Percentiles rank a stretch among this genome's conserved stretches.
Conservation (phyloP, 2,888 invertebrate species). For the Subacronicta megacephala region DNA sequence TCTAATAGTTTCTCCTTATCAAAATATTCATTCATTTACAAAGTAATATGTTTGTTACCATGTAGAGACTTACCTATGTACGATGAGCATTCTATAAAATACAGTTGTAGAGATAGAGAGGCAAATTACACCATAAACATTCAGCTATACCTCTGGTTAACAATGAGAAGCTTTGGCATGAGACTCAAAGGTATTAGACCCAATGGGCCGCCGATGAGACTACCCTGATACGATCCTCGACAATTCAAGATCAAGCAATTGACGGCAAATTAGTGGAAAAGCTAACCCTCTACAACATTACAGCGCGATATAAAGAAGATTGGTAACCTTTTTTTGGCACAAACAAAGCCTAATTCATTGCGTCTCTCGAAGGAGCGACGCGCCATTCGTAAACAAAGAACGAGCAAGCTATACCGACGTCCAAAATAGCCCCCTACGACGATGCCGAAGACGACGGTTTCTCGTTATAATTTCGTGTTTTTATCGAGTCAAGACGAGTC, state of each 20-base stretch:
- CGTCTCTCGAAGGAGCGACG: conserved; percentile 48
- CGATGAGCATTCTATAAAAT: conserved; percentile 23
- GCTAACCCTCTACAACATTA: conserved; percentile 45
- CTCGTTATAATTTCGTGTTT: conserved; percentile 67
- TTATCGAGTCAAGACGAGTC: conserved; percentile 63
- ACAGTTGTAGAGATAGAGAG: conserved; percentile 2
- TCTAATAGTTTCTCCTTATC: background rate
- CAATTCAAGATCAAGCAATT: conserved; percentile 49
- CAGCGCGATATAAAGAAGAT: conserved; percentile 45
- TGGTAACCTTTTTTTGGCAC: conserved; percentile 52
- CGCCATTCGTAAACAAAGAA: conserved; percentile 54
- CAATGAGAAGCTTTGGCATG: conserved; percentile 28
- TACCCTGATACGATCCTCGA: conserved; percentile 38
- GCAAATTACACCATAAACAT: conserved; percentile 15
- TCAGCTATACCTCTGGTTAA: conserved; percentile 18
- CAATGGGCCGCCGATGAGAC: conserved; percentile 18
- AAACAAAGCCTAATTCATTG: conserved; percentile 62
- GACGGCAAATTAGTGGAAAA: conserved; percentile 53
- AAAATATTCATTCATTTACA: too few species aligned
- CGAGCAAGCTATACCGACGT: conserved; percentile 59
- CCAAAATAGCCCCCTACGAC: conserved; percentile 63
- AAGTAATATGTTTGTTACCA: background rate
- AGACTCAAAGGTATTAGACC: conserved; percentile 34
- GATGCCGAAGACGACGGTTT: conserved; percentile 55
- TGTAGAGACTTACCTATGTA: background rate